Evolutionary conservation across 2,113 vertebrate species (phyloP), one percentile per base, ranked within the genome.

Genomic region (Raja brachyura): DNA sequence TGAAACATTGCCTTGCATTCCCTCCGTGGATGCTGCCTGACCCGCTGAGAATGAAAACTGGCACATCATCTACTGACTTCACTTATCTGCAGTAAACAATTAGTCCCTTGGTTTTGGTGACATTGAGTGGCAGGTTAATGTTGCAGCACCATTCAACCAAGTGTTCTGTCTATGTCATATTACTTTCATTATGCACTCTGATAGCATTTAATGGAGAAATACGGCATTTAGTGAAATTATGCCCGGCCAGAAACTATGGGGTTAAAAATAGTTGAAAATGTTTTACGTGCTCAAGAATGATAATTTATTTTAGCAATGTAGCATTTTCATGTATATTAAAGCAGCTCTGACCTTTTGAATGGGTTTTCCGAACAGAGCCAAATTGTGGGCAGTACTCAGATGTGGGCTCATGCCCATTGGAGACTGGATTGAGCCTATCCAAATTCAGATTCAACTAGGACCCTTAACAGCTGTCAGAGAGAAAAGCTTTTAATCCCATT

Each of bases 401-500:
- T 73, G 39, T 73, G 90, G 66, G 39, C 33, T 92, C 63, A 54
- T 70, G 10, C 90, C 33, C 33, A 70, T 54, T 70, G 90, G 90
- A 73, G 90, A 54, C 66, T 92, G 66, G 68, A 54, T 92, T 92
- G 33, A 28, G 39, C 22, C 66, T 92, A 73, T 73, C 85, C 66
- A 73, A 92, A 74, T 73, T 92, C 68, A 92, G 68, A 20, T 92
- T 73, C 90, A 74, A 6, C 25, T 92, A 39, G 66, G 66, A 92
- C 66, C 66, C 90, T 92, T 73, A 92, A 54, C 90, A 92, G 63
- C 90, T 92, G 90, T 92, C 90, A 92, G 68, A 11, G 68, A 92
- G 90, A 92, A 92, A 74, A 92, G 90, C 90, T 92, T 92, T 92
- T 92, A 92, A 92, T 92, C 90, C 90, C 90, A 92, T 92, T 73